Conservation (phyloP, 1,140 invertebrate species). For the Aphelinus certus region DNA sequence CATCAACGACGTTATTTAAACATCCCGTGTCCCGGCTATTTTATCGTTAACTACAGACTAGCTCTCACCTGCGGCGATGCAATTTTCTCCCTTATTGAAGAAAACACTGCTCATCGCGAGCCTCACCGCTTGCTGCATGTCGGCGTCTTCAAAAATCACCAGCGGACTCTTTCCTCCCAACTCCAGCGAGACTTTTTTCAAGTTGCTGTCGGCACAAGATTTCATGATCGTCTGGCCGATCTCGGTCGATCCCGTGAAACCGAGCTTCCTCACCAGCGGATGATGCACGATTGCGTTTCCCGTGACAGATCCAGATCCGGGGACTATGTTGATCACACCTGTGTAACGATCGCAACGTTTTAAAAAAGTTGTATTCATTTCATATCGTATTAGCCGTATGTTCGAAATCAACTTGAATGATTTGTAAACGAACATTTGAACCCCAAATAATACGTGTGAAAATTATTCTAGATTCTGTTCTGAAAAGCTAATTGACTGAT, state of each 20-base stretch:
- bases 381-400: too few species aligned
- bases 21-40: neutral
- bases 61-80: constrained; percentile 86
- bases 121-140: constrained; percentile 91
- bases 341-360: neutral
- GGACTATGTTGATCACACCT: constrained; percentile 91
- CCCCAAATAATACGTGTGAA: too few species aligned
- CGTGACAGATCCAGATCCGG: constrained; percentile 80
- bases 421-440: too few species aligned
- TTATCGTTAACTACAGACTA: neutral
- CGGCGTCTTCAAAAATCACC: constrained; percentile 92
- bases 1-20: neutral
- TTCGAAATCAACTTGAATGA: too few species aligned
- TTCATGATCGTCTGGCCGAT: constrained; percentile 90
- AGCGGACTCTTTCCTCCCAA: constrained; percentile 95
- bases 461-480: too few species aligned
- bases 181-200: constrained; percentile 94
- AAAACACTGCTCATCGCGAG: constrained; percentile 93
- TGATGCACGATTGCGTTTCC: constrained; percentile 90
- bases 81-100: constrained; percentile 99
- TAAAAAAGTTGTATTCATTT: too few species aligned
- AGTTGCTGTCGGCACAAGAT: constrained; percentile 86
- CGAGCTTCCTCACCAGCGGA: constrained; percentile 85
- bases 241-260: constrained; percentile 93
- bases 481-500: too few species aligned